Percentiles rank a stretch among this genome's conserved stretches.
phyloP scores from a whole-genome alignment of 2,888 invertebrate genomes.

The Himalopsyche kuldschensis region DNA sequence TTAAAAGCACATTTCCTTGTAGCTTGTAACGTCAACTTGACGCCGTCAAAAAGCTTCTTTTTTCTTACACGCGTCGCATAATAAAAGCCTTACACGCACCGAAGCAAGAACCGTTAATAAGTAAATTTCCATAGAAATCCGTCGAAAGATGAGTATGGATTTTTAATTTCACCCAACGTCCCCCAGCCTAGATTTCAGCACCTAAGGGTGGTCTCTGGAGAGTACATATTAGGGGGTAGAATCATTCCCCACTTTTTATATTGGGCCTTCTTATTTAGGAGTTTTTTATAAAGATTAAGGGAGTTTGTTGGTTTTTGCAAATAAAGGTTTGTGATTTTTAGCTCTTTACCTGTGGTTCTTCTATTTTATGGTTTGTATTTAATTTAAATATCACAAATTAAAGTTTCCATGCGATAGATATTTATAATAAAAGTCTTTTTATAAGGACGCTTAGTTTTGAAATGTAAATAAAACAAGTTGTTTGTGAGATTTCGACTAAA shows the following conservation, averaged over 20 bases:
- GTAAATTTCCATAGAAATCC: conserved; percentile 38
- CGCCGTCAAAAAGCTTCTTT: conserved; percentile 4
- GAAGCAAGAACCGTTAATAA: conserved; percentile 31
- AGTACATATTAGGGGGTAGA: not conserved
- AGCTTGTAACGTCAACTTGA: not conserved
- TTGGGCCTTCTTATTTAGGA: conserved; percentile 33
- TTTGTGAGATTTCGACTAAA: too few relatives aligned
- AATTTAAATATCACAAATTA: too few relatives aligned
- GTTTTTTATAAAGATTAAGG: conserved; percentile 24
- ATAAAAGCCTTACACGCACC: conserved; percentile 31
- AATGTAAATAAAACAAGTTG: too few relatives aligned
- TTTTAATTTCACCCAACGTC: conserved; percentile 36
- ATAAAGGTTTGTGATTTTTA: not conserved
- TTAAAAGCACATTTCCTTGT: not conserved
- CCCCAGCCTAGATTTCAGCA: conserved; percentile 19
- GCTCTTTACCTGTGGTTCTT: too few relatives aligned
- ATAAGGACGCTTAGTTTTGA: too few relatives aligned
- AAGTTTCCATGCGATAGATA: too few relatives aligned
- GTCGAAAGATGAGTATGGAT: conserved; percentile 40
- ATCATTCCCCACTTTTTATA: conserved; percentile 20
- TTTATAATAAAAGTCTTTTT: too few relatives aligned
- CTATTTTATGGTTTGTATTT: too few relatives aligned
- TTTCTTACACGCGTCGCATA: conserved; percentile 32
- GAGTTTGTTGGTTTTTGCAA: not conserved
- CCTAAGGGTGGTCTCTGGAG: conserved; percentile 14